These are phyloP conservation scores for Platycnemis pennipes DNA, from an alignment of 2,888 invertebrate species.

Conservation along the genomic window DNA sequence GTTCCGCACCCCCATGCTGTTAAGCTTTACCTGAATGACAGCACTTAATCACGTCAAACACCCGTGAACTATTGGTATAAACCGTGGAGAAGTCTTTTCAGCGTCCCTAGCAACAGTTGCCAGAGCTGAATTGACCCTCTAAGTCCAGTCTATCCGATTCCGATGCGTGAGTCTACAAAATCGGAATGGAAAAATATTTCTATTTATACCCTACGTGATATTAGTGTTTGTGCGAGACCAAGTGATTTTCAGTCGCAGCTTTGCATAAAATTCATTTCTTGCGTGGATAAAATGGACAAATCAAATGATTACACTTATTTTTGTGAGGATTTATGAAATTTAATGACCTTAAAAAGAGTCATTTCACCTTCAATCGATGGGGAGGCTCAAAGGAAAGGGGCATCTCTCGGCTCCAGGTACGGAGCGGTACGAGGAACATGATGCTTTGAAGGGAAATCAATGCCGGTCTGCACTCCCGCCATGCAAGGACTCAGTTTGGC, in stretches of 20 bases:
- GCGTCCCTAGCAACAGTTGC: constrained; percentile 66
- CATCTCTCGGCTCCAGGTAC: constrained; percentile 22
- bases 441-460: constrained; percentile 23
- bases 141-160: constrained; percentile 37
- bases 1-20: constrained; percentile 52
- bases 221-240: background rate
- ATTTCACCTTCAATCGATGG: background rate
- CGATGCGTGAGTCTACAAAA: constrained; percentile 50
- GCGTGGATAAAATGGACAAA: background rate
- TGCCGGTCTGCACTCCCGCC: background rate
- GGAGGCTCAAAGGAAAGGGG: background rate
- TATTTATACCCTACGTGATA: background rate
- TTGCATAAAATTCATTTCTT: background rate
- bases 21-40: background rate
- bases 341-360: background rate
- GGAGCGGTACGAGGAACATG: constrained; percentile 19
- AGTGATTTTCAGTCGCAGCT: background rate
- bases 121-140: background rate
- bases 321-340: background rate
- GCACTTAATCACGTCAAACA: background rate
- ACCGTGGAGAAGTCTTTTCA: background rate
- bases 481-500: background rate
- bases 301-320: background rate
- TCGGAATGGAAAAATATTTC: constrained; percentile 24
- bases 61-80: constrained; percentile 10